These are phyloP conservation scores for Saccopteryx leptura DNA, from an alignment of 2,113 vertebrate species.

Conservation along the genomic window DNA sequence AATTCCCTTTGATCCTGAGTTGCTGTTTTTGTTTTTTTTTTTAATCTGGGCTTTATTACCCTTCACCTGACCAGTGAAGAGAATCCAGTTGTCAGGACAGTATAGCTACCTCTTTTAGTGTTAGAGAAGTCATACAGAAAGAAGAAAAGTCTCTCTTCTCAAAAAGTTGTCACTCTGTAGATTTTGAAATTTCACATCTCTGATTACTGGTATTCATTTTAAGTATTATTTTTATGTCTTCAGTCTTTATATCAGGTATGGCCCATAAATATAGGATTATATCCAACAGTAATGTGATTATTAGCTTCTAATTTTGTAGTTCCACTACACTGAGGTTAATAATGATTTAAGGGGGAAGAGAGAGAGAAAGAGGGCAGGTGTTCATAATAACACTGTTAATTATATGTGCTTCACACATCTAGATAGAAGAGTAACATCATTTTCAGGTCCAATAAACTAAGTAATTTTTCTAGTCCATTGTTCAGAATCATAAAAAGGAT, in stretches of 20 bases:
- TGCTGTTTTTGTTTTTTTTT: neutral
- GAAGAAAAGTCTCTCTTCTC: neutral
- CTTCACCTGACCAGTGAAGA: neutral
- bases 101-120: neutral
- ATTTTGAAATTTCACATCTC: neutral
- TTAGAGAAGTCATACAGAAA: conserved; percentile 17
- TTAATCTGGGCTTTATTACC: neutral
- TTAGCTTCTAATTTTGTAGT: neutral
- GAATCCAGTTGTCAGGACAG: neutral
- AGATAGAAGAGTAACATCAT: conserved; percentile 32
- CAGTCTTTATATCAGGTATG: neutral
- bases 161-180: conserved; percentile 25
- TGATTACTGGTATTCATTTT: conserved; percentile 42
- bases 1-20: neutral
- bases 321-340: neutral
- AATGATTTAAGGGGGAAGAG: conserved; percentile 29
- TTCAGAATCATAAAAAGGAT: conserved; percentile 53
- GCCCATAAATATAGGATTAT: neutral
- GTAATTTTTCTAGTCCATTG: conserved; percentile 37
- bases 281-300: neutral
- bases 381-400: neutral
- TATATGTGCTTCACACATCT: neutral
- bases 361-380: neutral
- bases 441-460: conserved; percentile 61
- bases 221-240: conserved; percentile 6